Base-by-base conservation (phyloP, 2,888 invertebrate genomes). In the Lamellibrachia satsuma region DNA sequence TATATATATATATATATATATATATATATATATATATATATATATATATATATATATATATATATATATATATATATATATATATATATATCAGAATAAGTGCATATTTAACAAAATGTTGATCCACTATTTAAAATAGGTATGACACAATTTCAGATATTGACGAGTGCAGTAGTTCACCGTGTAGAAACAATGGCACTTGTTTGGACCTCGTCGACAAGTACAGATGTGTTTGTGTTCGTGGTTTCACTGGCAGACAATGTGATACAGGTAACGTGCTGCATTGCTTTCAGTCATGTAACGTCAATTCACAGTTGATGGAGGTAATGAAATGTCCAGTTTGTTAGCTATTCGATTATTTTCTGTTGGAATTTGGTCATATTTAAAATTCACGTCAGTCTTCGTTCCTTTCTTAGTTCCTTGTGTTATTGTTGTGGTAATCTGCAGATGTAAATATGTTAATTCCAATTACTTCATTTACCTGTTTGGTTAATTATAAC, bases 181-280 rank as follows among this genome's bases (percentile, higher is more conserved):
- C 91, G 9, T 91, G 91, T 55, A 22, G 39, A 55, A 91, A 91
- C 22, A 55, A 55, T 39, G 91, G 52, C n/a, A 91, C 52, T 52
- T 91, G 91, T 39, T 15, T 9, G 51, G 7, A 91, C 52, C 91
- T 52, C 11, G 22, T 52, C 27, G 52, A 52, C 55, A 27, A 15
- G 22, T 91, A 91, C 91, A 27, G 27, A 11, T 91, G 91, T 55
- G 22, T 11, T 52, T 91, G 91, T 91, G 55, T 22, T 52, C 91
- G 27, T n/a, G 91, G 91, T 1, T 52, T 91, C 55, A 91, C 91
- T 9, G 91, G 91, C 55, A 52, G 52, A 2, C 15, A n/a, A 1
- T 91, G 91, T 91, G 91, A 91, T 27, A 91, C 91, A 91, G 91
- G 91, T 91, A 55, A 91, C 52, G 22, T n/a, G 52, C 52, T 15